phyloP scores from a whole-genome alignment of 1,140 invertebrate genomes.

The Sarcophaga bullata region DNA sequence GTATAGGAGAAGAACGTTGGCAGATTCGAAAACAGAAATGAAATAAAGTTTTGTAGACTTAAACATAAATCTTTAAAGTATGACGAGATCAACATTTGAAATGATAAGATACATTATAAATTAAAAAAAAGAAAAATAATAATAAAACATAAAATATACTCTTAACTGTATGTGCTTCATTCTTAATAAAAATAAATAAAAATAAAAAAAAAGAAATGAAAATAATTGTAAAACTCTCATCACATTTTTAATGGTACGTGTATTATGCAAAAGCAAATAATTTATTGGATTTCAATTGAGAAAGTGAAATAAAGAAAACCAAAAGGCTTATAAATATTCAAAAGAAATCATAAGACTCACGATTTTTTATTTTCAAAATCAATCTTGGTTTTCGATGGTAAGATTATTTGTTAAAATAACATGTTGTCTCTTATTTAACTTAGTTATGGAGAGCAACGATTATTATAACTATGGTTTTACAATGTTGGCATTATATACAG shows the following conservation, averaged over 20 bases:
- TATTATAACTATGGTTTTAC: too few relatives aligned
- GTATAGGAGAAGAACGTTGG: neutral
- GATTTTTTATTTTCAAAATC: too few relatives aligned
- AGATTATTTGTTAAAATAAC: too few relatives aligned
- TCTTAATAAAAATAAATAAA: conserved; percentile 24
- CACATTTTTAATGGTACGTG: conserved; percentile 24
- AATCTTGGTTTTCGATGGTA: too few relatives aligned
- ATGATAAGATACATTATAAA: conserved; percentile 5
- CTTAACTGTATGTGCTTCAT: conserved; percentile 40
- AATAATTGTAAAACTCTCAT: conserved; percentile 25
- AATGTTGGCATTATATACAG: too few relatives aligned
- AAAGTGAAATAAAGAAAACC: conserved; percentile 22
- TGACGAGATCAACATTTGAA: conserved; percentile 1
- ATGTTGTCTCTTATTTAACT: too few relatives aligned
- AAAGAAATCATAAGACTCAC: too few relatives aligned
- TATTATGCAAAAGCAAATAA: conserved; percentile 24
- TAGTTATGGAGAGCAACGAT: too few relatives aligned
- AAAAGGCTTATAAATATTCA: neutral
- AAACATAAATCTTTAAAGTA: neutral
- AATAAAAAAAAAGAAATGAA: conserved; percentile 23
- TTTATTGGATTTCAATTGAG: conserved; percentile 24
- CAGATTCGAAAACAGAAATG: neutral
- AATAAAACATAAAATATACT: conserved; percentile 27
- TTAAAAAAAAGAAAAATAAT: neutral
- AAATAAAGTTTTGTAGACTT: neutral